These are phyloP conservation scores for Dendrocincla tyrannina DNA, from an alignment of 2,797 vertebrate species.

Conservation along the genomic window DNA sequence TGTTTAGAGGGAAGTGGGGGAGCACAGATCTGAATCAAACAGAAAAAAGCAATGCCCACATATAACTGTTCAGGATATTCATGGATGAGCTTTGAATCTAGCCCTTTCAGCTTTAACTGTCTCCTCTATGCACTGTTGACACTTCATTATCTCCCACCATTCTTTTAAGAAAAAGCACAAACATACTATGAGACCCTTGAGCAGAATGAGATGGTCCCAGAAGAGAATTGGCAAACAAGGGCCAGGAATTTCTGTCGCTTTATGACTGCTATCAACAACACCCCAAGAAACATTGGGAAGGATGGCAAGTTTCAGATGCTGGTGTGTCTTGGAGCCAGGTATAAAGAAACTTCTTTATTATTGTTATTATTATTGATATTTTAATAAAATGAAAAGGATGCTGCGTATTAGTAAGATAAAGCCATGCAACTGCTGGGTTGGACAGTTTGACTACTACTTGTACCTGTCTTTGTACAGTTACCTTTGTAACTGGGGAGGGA, in stretches of 20 bases:
- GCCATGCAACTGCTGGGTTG: background rate
- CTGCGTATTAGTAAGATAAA: background rate
- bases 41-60: background rate
- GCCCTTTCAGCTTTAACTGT: background rate
- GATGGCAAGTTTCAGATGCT: conserved; percentile 99
- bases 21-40: background rate
- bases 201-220: conserved; percentile 84
- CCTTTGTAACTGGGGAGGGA: background rate
- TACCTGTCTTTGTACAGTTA: background rate
- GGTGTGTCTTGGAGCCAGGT: conserved; percentile 98
- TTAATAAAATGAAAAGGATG: background rate
- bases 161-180: conserved; percentile 92
- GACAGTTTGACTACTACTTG: background rate
- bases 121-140: background rate
- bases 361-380: background rate
- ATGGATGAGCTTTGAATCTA: background rate
- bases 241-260: conserved; percentile 94
- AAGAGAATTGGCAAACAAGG: conserved; percentile 95
- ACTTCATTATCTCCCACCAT: background rate
- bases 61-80: background rate
- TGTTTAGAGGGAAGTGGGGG: background rate
- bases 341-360: background rate
- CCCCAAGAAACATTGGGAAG: conserved; percentile 96
- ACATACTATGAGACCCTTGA: conserved; percentile 94
- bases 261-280: conserved; percentile 93